Evolutionary conservation across 2,888 invertebrate genomes (phyloP), one percentile per base, ranked within the genome.

Genomic region (Listrodromus nycthemerus): DNA sequence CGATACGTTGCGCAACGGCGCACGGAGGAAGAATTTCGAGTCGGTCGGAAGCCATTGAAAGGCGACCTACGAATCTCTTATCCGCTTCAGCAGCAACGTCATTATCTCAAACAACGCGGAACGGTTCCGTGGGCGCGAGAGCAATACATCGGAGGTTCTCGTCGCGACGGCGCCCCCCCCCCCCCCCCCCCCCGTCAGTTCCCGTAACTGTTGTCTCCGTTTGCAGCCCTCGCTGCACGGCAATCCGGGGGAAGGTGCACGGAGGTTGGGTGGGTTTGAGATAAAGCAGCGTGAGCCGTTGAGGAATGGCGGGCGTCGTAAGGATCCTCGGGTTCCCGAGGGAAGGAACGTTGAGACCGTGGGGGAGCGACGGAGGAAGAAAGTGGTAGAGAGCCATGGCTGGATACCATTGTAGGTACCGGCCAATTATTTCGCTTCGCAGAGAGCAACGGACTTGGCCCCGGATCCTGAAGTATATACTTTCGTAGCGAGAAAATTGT

Each of bases 61-160:
- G 73, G 21, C 84, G 78, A 85, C 87, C 86, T 78, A 70, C 75
- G 84, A 81, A 81, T 84, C 80, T 75, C 80, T 76, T 80, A 78
- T 79, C 30, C 86, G 80, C 83, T 84, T 82, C 82, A 79, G 85
- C 86, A 84, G 86, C 88, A 85, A 89, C 89, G 88, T 89, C 89
- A 89, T 89, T 89, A 90, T 90, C 88, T 88, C 87, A 88, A 88
- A 88, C 87, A 88, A 89, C 85, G 86, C 85, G 86, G 86, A 87
- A 87, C 88, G 87, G 87, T 89, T 13, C 13, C 87, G 87, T 80
- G 85, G 83, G 87, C 78, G 85, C 85, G 86, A 82, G 85, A 80
- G 86, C 85, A 84, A 85, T 85, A 84, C 87, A 85, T 86, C 83
- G 82, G 65, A 52, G 21, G 86, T 84, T 87, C 61, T 69, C 55